These are phyloP conservation scores for Pyrgus malvae DNA, from an alignment of 2,888 invertebrate genomes.

Conservation along the genomic window DNA sequence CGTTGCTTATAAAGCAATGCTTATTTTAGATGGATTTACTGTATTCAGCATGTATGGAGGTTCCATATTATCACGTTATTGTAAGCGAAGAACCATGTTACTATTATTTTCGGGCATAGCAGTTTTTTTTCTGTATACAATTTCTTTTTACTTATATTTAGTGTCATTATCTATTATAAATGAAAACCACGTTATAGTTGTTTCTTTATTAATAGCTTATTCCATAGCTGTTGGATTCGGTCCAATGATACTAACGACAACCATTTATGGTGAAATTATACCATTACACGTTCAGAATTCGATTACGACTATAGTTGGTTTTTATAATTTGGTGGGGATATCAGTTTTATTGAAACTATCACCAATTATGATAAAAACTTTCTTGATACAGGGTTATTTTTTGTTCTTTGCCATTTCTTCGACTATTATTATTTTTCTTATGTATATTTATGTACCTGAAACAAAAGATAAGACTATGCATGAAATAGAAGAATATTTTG, in stretches of 20 bases:
- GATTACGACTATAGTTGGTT: conserved; percentile 36
- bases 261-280: conserved; percentile 35
- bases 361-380: conserved; percentile 40
- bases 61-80: too few relatives aligned
- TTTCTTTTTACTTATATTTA: too few relatives aligned
- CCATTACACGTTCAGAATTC: conserved; percentile 38
- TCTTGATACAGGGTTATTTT: conserved; percentile 44
- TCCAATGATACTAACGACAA: conserved; percentile 44
- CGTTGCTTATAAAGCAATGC: conserved; percentile 26
- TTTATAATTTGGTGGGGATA: conserved; percentile 38
- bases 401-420: conserved; percentile 44
- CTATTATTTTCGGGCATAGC: too few relatives aligned
- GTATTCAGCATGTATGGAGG: too few relatives aligned
- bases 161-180: too few relatives aligned
- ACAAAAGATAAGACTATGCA: conserved; percentile 50
- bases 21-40: too few relatives aligned
- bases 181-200: too few relatives aligned
- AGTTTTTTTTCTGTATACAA: too few relatives aligned
- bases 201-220: too few relatives aligned
- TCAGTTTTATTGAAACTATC: conserved; percentile 43
- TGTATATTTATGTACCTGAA: too few relatives aligned
- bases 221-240: conserved; percentile 40
- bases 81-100: too few relatives aligned
- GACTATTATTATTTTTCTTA: too few relatives aligned
- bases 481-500: conserved; percentile 45